A percentile compares a stretch with the other conserved stretches of the same genome.
These are phyloP conservation scores for Cyclura pinguis DNA, from an alignment of 2,797 vertebrate genomes.

Conservation along the genomic window DNA sequence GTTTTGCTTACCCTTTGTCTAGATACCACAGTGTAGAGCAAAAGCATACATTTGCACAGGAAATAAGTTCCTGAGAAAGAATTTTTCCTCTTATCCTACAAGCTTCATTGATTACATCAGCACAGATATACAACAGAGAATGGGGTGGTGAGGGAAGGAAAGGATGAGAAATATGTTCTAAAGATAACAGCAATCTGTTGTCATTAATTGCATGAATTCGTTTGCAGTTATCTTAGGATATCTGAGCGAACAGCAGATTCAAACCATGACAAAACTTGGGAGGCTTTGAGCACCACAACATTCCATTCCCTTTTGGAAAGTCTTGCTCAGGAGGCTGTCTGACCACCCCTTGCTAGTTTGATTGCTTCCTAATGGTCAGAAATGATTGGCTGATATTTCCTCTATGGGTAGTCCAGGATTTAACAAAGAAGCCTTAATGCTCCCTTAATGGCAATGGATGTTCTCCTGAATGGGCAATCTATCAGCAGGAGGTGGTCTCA, in stretches of 20 bases:
- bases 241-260: neutral
- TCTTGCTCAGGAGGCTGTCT: neutral
- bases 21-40: neutral
- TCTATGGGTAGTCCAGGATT: conserved; percentile 11
- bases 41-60: conserved; percentile 3
- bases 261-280: neutral
- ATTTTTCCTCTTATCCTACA: neutral
- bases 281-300: neutral
- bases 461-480: conserved; percentile 30
- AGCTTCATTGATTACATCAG: conserved; percentile 16
- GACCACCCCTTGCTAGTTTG: conserved; percentile 16
- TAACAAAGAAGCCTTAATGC: conserved; percentile 24
- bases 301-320: neutral
- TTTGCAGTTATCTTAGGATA: conserved; percentile 34
- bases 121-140: conserved; percentile 29
- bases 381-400: conserved; percentile 36
- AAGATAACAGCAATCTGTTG: conserved; percentile 6
- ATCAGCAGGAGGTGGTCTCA: conserved; percentile 3
- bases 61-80: conserved; percentile 29
- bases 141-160: neutral
- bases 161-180: conserved; percentile 39
- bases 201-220: neutral
- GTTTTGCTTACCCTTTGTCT: conserved; percentile 34
- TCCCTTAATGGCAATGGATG: conserved; percentile 5
- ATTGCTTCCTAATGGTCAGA: conserved; percentile 39